Percentiles rank a stretch among this genome's conserved stretches.
Evolutionary conservation across 2,797 vertebrate species (phyloP).

Genomic region (Poliocrania exsul): DNA sequence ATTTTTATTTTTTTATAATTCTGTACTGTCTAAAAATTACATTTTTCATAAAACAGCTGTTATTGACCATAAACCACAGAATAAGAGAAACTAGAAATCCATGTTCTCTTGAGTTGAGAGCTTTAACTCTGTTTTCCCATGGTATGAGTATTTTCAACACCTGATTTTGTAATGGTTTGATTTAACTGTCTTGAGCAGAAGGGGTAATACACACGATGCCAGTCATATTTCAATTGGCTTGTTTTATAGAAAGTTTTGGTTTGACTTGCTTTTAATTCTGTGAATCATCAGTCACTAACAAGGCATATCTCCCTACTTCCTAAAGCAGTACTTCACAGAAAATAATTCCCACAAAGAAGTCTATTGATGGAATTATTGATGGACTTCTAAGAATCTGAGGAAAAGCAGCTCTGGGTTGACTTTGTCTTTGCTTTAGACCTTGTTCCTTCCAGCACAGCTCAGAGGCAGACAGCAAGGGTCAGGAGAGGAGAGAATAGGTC

Average conservation of each 20-base stretch:
- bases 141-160: not conserved
- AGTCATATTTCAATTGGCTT: not conserved
- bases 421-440: not conserved
- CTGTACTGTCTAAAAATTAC: not conserved
- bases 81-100: not conserved
- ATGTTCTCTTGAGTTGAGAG: not conserved
- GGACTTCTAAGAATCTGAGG: not conserved
- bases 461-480: rapidly evolving
- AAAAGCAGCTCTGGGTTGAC: not conserved
- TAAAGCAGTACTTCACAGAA: not conserved
- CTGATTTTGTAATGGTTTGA: not conserved
- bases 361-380: not conserved
- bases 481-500: not conserved
- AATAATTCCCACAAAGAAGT: not conserved
- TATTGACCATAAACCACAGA: not conserved
- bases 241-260: not conserved
- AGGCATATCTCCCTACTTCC: not conserved
- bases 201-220: not conserved
- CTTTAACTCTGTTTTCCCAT: not conserved
- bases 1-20: not conserved
- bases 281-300: not conserved
- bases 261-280: not conserved
- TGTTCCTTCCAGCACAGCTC: not conserved
- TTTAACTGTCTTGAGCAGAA: not conserved
- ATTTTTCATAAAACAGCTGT: not conserved